A percentile compares a stretch with the other conserved stretches of the same genome.
Evolutionary conservation across 64 coral and sea anemone species (phyloP).

Genomic region (Pocillopora damicornis): DNA sequence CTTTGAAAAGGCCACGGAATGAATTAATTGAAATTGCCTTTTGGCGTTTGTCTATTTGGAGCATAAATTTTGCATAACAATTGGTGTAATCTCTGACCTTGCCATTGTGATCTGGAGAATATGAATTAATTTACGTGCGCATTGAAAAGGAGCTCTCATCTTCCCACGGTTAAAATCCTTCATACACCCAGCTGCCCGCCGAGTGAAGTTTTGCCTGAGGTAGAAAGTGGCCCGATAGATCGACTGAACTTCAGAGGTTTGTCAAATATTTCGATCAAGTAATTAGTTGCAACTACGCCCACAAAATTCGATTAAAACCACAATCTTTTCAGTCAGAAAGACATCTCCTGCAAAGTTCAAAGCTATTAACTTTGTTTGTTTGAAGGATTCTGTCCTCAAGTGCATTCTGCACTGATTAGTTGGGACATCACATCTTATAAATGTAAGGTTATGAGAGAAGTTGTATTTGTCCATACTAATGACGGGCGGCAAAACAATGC

Average conservation of each 20-base stretch:
- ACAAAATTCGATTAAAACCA: neutral
- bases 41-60: neutral
- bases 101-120: neutral
- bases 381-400: too few species aligned
- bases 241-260: neutral
- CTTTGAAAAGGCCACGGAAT: neutral
- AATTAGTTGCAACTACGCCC: neutral
- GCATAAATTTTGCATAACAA: neutral
- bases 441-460: too few species aligned
- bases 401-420: too few species aligned
- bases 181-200: neutral
- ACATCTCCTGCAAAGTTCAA: too few species aligned
- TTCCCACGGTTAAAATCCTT: constrained; percentile 16
- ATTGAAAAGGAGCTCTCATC: neutral
- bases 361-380: too few species aligned
- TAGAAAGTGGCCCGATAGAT: too few species aligned
- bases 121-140: neutral
- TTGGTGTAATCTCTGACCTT: neutral
- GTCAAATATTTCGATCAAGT: neutral
- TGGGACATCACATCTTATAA: too few species aligned
- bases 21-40: neutral
- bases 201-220: neutral
- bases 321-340: neutral
- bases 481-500: too few species aligned
- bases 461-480: too few species aligned